These are phyloP conservation scores for Zygaena filipendulae DNA, from an alignment of 2,888 invertebrate genomes.

Conservation along the genomic window DNA sequence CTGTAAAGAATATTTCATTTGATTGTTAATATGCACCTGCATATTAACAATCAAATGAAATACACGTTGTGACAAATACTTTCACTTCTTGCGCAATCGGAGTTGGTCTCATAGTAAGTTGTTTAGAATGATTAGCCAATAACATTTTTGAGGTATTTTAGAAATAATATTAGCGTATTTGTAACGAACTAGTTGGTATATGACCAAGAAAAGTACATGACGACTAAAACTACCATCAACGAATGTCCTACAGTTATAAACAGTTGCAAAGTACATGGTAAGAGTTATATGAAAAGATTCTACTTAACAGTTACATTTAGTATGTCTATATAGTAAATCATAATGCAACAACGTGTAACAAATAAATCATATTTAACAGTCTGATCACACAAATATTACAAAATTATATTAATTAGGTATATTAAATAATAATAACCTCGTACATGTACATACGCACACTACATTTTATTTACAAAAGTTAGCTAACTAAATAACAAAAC, in stretches of 20 bases:
- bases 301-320: constrained; percentile 55
- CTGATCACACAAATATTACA: constrained; percentile 67
- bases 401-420: constrained; percentile 21
- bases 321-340: constrained; percentile 45
- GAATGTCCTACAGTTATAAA: constrained; percentile 26
- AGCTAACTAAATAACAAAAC: constrained; percentile 68
- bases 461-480: constrained; percentile 66
- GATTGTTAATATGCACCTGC: too few species aligned
- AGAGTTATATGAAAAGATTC: constrained; percentile 34
- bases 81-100: constrained; percentile 21
- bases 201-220: too few species aligned
- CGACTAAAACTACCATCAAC: too few species aligned
- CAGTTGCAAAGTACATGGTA: constrained; percentile 35
- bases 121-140: too few species aligned
- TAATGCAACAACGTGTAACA: constrained; percentile 66
- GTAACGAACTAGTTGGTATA: too few species aligned
- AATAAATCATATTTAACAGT: constrained; percentile 67
- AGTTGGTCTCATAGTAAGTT: too few species aligned
- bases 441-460: constrained; percentile 52
- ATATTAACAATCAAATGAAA: too few species aligned
- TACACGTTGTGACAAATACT: too few species aligned
- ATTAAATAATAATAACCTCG: constrained; percentile 63
- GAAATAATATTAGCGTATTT: too few species aligned
- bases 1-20: too few species aligned
- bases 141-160: too few species aligned